Evolutionary conservation across 2,113 vertebrate species (phyloP), one percentile per base, ranked within the genome.

Genomic region (Vanacampus margaritifer): DNA sequence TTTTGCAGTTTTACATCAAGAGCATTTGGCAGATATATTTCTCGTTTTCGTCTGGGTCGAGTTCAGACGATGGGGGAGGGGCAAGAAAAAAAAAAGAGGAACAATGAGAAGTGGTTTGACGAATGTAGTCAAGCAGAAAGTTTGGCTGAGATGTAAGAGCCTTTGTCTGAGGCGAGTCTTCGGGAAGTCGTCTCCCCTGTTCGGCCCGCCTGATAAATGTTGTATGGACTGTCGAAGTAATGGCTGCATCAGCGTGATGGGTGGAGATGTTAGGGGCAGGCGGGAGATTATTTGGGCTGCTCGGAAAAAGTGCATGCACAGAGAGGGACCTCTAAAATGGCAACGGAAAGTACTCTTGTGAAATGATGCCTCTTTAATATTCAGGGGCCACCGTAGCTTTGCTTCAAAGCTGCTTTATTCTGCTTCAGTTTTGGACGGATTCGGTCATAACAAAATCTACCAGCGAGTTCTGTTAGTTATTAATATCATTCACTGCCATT

Each of bases 301-400:
- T 57, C 54, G 54, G 26, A 57, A 57, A n/a, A 57, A 57, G 28
- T 57, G 54, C 54, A 19, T 9, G 16, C 28, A 32, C 54, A 57
- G 54, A 57, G 54, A 57, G 54, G 54, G 54, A 57, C 54, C 54
- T 32, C 54, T 57, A 57, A 57, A 57, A 57, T 57, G 6, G 26
- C 13, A 57, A 57, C 32, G 54, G 54, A 32, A 57, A 57, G 54
- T 32, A 32, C 54, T 32, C 32, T 6, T 16, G 17, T 28, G 26
- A 32, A 57, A 19, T 28, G 54, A 57, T 32, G 14, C 14, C 54
- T 32, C 54, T 16, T 57, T 57, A 32, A 32, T 57, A 32, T 57
- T 57, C 54, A 32, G 28, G 6, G 23, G 14, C 26, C 17, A 57
- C 26, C 54, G 8, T 3, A 16, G 26, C 54, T 57, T 57, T 57